phyloP scores from a whole-genome alignment of 2,113 vertebrate genomes.

The Phycodurus eques region DNA sequence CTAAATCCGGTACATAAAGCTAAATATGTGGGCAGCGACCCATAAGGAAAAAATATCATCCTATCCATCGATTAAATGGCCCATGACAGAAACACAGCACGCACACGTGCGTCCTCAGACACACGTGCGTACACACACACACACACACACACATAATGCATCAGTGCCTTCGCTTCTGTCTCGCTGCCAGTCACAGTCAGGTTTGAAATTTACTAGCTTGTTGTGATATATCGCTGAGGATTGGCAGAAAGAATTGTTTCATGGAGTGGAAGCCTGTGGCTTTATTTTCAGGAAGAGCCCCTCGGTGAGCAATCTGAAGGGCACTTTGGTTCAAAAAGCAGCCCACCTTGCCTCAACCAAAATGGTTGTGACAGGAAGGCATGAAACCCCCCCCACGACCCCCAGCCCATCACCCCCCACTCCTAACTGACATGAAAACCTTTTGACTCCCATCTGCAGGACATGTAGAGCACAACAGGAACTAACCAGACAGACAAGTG shows the following conservation, averaged over 20 bases:
- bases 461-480: conserved; percentile 26
- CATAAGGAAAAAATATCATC: conserved; percentile 16
- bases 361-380: conserved; percentile 64
- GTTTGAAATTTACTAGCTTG: conserved; percentile 58
- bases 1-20: conserved; percentile 1
- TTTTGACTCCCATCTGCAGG: neutral
- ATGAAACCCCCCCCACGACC: neutral
- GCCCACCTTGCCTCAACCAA: conserved; percentile 49
- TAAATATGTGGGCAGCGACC: conserved; percentile 21
- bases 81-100: conserved; percentile 34
- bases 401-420: neutral
- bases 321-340: conserved; percentile 60
- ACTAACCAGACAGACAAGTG: conserved; percentile 18
- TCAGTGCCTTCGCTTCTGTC: conserved; percentile 33
- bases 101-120: no score
- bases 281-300: conserved; percentile 56
- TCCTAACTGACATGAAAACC: conserved; percentile 51
- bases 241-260: conserved; percentile 58
- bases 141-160: conserved; percentile 16
- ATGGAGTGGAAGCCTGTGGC: conserved; percentile 65
- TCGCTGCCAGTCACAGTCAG: conserved; percentile 35
- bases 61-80: conserved; percentile 39
- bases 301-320: conserved; percentile 57
- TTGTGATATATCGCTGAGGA: conserved; percentile 58
- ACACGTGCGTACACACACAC: no score